A percentile compares a stretch with the other conserved stretches of the same genome.
Conservation (phyloP, 2,888 invertebrate genomes). For the Amblyteles armatorius region DNA sequence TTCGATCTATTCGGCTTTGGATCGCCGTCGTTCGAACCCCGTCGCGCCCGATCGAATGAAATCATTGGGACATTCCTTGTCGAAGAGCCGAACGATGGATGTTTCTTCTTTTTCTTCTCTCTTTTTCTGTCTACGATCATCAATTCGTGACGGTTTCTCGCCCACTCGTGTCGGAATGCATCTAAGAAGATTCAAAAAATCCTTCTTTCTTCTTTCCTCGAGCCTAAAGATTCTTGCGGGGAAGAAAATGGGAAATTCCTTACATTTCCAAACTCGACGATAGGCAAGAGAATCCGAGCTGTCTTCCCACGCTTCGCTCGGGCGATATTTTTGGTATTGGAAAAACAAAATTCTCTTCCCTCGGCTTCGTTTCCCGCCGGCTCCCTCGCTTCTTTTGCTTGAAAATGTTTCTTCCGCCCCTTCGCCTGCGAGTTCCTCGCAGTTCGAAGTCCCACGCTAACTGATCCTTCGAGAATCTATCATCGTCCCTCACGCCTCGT, state of each 20-base stretch:
- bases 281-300: not conserved
- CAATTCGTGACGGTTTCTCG: not conserved
- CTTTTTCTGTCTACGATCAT: not conserved
- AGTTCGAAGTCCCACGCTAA: constrained; percentile 61
- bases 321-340: not conserved
- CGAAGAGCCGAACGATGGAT: not conserved
- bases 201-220: not conserved
- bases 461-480: constrained; percentile 41
- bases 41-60: not conserved
- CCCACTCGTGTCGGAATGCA: constrained; percentile 14
- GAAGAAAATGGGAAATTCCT: not conserved
- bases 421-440: constrained; percentile 40
- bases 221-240: not conserved
- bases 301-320: not conserved
- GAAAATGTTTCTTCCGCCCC: not conserved
- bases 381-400: not conserved
- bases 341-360: not conserved
- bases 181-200: not conserved
- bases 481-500: constrained; percentile 56
- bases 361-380: not conserved
- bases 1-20: not conserved
- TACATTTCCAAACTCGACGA: not conserved
- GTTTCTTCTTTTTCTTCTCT: not conserved
- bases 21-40: not conserved
- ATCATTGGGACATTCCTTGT: not conserved